Evolutionary conservation across 2,113 vertebrate genomes (phyloP).

Genomic region (Balaeniceps rex): DNA sequence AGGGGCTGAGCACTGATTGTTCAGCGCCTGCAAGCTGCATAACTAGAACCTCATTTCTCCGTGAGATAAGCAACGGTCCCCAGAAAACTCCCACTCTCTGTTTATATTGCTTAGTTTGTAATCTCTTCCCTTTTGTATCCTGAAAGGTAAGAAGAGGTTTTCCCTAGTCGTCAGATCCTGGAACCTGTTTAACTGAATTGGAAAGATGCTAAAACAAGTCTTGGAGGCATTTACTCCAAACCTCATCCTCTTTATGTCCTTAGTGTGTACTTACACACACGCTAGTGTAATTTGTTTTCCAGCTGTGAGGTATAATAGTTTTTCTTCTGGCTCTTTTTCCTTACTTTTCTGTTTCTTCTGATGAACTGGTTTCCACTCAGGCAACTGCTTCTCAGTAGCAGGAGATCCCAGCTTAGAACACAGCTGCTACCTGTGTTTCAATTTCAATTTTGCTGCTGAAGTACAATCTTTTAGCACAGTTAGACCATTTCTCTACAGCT

Average conservation of each 20-base stretch:
- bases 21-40: not conserved
- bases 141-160: not conserved
- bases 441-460: not conserved
- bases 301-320: not conserved
- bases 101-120: not conserved
- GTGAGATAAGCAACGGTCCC: not conserved
- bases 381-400: not conserved
- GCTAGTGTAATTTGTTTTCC: not conserved
- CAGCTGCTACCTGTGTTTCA: not conserved
- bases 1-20: not conserved
- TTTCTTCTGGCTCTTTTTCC: not conserved
- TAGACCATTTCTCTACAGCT: not conserved
- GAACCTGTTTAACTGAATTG: not conserved
- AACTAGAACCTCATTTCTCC: not conserved
- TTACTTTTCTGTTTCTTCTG: not conserved
- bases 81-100: not conserved
- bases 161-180: not conserved
- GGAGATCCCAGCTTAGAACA: not conserved
- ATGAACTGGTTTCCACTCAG: not conserved
- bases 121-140: not conserved
- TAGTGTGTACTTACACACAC: not conserved
- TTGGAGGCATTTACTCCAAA: conserved; percentile 11
- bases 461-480: not conserved
- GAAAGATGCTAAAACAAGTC: not conserved
- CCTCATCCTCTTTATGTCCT: not conserved